These are phyloP conservation scores for Corvus cornix DNA, from an alignment of 2,113 vertebrate species.

Conservation along the genomic window DNA sequence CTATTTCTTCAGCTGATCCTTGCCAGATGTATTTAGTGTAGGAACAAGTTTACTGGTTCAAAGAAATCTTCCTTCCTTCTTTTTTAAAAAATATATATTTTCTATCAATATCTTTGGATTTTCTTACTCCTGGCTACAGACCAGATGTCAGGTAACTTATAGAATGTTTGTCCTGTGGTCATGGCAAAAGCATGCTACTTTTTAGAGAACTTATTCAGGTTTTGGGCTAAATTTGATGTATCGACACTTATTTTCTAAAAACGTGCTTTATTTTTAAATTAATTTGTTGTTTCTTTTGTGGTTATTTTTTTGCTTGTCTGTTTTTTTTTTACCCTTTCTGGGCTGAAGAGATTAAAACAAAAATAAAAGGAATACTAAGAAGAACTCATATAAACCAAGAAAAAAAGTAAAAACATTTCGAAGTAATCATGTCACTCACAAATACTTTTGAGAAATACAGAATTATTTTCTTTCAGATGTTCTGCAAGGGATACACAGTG, in stretches of 20 bases:
- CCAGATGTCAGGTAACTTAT: neutral
- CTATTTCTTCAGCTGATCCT: neutral
- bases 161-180: neutral
- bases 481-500: neutral
- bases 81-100: neutral
- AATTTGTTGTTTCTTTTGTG: neutral
- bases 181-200: neutral
- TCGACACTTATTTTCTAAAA: neutral
- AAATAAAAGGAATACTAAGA: neutral
- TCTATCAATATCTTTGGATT: neutral
- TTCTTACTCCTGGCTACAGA: neutral
- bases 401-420: neutral
- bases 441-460: neutral
- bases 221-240: neutral
- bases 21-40: neutral
- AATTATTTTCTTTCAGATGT: slow-evolving; percentile 19
- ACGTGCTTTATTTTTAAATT: neutral
- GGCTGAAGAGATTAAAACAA: neutral
- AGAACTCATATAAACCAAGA: neutral
- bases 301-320: neutral
- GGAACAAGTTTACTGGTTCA: neutral
- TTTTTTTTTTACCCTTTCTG: neutral
- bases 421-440: neutral
- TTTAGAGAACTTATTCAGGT: neutral
- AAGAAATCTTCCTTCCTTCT: neutral